These are phyloP conservation scores for Danio rerio DNA, from an alignment of 2,113 vertebrate species.

Conservation along the genomic window GRCz12tu NC_133193.1:13336001-13336500, in stretches of 20 bases:
- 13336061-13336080: slow-evolving; percentile 51
- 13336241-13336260: slow-evolving; percentile 42
- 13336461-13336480: slow-evolving; percentile 2
- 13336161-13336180: slow-evolving; percentile 47
- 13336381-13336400: slow-evolving; percentile 22
- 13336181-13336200: slow-evolving; percentile 55
- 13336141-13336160: slow-evolving; percentile 58
- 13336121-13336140: slow-evolving; percentile 53
- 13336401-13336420: slow-evolving; percentile 39
- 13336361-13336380: slow-evolving; percentile 44
- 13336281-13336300: slow-evolving; percentile 56
- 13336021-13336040: slow-evolving; percentile 63
- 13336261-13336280: slow-evolving; percentile 58
- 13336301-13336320: slow-evolving; percentile 59
- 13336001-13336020: slow-evolving; percentile 70
- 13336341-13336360: slow-evolving; percentile 40
- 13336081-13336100: slow-evolving; percentile 52
- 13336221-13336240: slow-evolving; percentile 47
- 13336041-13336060: slow-evolving; percentile 54
- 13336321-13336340: slow-evolving; percentile 53
- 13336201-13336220: slow-evolving; percentile 56
- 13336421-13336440: not conserved
- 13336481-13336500: slow-evolving; percentile 11
- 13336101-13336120: slow-evolving; percentile 39
- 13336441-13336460: not conserved